Base-by-base conservation (phyloP, 2,113 vertebrate species). In the Tachuris rubrigastra region DNA sequence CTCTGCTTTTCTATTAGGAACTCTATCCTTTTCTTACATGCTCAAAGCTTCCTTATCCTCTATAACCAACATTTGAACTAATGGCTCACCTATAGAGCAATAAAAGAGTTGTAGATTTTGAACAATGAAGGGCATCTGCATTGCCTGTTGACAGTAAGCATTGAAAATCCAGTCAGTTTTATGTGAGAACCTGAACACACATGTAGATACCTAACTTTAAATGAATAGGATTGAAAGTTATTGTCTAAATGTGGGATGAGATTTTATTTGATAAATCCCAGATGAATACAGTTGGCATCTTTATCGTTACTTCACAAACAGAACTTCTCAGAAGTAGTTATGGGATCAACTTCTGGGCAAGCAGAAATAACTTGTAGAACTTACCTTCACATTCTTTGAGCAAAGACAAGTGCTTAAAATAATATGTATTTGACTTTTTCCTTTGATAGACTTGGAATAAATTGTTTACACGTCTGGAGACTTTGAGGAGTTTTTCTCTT, bases 211-310 rank as follows among this genome's bases (percentile, higher is more conserved):
- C 62, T 67, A 86, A 47, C 14, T 52, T 92, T 52, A 77, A 89
- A 74, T 42, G 14, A 39, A 87, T 31, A 65, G 37, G 52, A 59
- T 84, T 94, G 71, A 87, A 87, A 89, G 42, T 27, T 24, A 46
- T 28, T 75, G 62, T 53, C 53, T 79, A 76, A 89, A 85, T 25
- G 69, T 39, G 76, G 41, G 23, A 85, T 30, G 30, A 87, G 14
- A 53, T 69, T 96, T 89, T 87, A 75, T 68, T 90, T 78, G 76
- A 65, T 78, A 95, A 92, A 92, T 78, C 31, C 47, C 80, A 90
- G 79, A 75, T 92, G 60, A 86, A 62, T 52, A 84, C 90, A 88
- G 25, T 85, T 93, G 69, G 59, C 72, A 56, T 75, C 12, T 91
- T 80, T 80, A 44, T 39, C 47, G 49, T 66, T 35, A 67, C 15